A percentile compares a stretch with the other conserved stretches of the same genome.
Evolutionary conservation across 2,888 invertebrate species (phyloP).

Genomic region (Pristionchus maxplancki): DNA sequence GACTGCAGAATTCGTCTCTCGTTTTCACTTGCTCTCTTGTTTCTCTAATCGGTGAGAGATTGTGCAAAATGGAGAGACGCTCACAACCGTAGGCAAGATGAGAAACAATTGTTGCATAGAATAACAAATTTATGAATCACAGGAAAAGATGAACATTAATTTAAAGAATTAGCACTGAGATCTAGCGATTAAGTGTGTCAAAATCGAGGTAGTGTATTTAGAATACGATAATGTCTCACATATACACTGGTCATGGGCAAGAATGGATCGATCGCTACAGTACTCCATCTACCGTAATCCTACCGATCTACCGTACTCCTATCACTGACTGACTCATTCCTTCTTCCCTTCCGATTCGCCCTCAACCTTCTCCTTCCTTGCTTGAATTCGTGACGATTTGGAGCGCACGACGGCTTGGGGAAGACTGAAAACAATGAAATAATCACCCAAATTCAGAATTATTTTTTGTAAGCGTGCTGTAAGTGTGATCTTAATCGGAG

Average conservation of each 20-base stretch:
- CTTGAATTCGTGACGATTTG: constrained; percentile 19
- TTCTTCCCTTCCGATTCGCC: background rate
- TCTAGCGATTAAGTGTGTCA: background rate
- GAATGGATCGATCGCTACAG: background rate
- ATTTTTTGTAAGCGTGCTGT: no score
- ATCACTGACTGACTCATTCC: constrained; percentile 2
- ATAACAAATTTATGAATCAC: background rate
- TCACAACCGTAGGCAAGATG: background rate
- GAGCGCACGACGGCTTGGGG: background rate
- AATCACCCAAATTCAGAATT: background rate
- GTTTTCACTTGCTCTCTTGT: background rate
- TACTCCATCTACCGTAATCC: constrained; percentile 1
- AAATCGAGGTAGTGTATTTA: background rate
- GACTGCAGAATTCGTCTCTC: background rate
- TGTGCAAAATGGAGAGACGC: background rate
- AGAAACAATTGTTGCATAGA: background rate
- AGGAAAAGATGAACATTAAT: background rate
- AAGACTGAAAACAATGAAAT: background rate
- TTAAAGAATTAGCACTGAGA: background rate
- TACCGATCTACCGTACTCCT: background rate
- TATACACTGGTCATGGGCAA: background rate
- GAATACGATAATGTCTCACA: background rate
- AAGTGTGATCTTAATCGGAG: no score
- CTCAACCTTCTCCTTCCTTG: constrained; percentile 16
- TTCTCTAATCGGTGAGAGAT: background rate